Conservation (phyloP, 2,888 invertebrate genomes). For the Holacanthella duospinosa region DNA sequence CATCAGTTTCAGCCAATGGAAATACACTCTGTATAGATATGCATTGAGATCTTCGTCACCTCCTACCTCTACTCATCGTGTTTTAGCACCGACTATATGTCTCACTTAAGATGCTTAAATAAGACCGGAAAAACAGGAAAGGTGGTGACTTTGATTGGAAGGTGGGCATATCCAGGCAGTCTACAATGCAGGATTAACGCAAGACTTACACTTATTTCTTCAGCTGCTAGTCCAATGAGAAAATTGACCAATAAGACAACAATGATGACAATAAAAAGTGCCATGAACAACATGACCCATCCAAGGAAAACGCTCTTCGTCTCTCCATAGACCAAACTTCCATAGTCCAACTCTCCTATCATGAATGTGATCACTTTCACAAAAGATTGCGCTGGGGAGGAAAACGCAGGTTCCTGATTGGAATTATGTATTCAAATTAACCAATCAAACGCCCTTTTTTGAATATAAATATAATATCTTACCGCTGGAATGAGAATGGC, state of each 20-base stretch:
- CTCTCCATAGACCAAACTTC: slow-evolving; percentile 3
- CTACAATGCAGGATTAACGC: too few relatives aligned
- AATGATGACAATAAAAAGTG: slow-evolving; percentile 3
- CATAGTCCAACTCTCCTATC: slow-evolving; percentile 12
- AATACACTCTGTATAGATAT: too few relatives aligned
- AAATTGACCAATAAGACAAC: slow-evolving; percentile 7
- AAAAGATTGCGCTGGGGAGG: neutral
- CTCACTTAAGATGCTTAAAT: too few relatives aligned
- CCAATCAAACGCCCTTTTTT: too few relatives aligned
- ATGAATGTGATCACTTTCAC: slow-evolving; percentile 6
- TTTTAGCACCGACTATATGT: too few relatives aligned
- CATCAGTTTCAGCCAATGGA: too few relatives aligned
- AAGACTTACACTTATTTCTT: slow-evolving; percentile 8
- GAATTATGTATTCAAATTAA: too few relatives aligned
- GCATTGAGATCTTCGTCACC: too few relatives aligned
- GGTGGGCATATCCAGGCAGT: neutral
- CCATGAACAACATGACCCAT: slow-evolving; percentile 3
- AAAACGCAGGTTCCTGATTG: neutral
- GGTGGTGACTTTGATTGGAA: too few relatives aligned
- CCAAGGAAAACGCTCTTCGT: slow-evolving; percentile 1
- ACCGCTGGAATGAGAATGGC: slow-evolving; percentile 1
- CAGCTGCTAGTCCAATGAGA: slow-evolving; percentile 9
- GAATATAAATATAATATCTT: too few relatives aligned
- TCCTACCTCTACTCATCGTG: too few relatives aligned
- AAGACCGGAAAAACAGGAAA: too few relatives aligned